Conservation (phyloP, 2,113 vertebrate species). For the Cavia aperea region DNA sequence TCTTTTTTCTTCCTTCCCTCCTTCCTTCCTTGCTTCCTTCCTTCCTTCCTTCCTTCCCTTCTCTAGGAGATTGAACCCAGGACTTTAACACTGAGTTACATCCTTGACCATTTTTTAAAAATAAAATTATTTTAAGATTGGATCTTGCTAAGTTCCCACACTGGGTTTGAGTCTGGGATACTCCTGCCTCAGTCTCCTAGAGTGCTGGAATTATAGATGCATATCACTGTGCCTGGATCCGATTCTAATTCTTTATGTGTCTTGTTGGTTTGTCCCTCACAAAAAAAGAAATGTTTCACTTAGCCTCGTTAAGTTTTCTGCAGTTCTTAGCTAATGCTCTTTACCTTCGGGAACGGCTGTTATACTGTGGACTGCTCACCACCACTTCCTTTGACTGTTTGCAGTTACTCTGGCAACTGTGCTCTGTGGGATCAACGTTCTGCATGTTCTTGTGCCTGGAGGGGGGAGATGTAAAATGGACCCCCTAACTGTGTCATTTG, state of each 20-base stretch:
- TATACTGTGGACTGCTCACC: fast-evolving
- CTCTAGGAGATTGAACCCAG: background rate
- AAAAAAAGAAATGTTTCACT: background rate
- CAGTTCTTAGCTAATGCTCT: background rate
- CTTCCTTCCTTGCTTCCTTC: background rate
- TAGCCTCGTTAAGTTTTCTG: background rate
- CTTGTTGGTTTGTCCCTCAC: background rate
- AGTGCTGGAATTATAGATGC: background rate
- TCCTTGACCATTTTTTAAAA: background rate
- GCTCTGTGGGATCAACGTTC: background rate
- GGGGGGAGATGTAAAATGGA: background rate
- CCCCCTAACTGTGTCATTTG: background rate
- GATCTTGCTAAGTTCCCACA: background rate
- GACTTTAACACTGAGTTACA: background rate
- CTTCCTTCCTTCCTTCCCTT: background rate
- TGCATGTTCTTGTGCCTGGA: background rate
- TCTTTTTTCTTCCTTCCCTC: background rate
- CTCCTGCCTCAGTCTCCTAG: background rate
- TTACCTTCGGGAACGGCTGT: background rate
- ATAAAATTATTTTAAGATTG: background rate
- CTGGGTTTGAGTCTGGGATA: background rate
- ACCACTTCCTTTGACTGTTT: background rate
- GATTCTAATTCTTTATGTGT: background rate
- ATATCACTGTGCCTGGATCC: background rate
- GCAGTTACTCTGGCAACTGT: background rate